Evolutionary conservation across 2,113 vertebrate species (phyloP).

Genomic region (Elaphurus davidianus): DNA sequence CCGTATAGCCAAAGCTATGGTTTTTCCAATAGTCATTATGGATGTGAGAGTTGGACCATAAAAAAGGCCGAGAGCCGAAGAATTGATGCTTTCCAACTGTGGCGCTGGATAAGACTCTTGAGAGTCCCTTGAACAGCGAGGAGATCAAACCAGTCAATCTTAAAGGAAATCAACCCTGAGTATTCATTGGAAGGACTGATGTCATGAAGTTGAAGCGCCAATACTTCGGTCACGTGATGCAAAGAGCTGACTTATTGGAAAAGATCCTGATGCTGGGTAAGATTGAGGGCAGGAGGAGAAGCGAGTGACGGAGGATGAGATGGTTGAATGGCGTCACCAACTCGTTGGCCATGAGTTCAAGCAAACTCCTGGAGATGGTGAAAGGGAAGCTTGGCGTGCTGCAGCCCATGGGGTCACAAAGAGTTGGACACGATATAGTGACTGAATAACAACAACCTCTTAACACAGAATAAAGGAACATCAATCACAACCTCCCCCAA

Average conservation of each 20-base stretch:
- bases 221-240: neutral
- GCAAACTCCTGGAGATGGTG: neutral
- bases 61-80: neutral
- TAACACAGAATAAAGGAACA: neutral
- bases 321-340: neutral
- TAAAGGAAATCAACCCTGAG: neutral
- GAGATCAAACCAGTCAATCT: neutral
- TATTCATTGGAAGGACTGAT: neutral
- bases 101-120: neutral
- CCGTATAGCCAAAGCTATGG: neutral
- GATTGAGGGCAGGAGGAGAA: neutral
- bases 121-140: neutral
- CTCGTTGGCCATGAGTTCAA: neutral
- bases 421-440: neutral
- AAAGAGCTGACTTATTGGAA: neutral
- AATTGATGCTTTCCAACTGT: neutral
- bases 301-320: neutral
- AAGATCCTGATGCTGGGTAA: neutral
- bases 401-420: neutral
- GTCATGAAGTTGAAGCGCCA: neutral
- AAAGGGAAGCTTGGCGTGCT: neutral
- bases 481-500: neutral
- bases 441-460: neutral
- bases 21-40: neutral
- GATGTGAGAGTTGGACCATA: neutral